Conservation (phyloP, 2,888 invertebrate species). For the Oeneis ivallda region DNA sequence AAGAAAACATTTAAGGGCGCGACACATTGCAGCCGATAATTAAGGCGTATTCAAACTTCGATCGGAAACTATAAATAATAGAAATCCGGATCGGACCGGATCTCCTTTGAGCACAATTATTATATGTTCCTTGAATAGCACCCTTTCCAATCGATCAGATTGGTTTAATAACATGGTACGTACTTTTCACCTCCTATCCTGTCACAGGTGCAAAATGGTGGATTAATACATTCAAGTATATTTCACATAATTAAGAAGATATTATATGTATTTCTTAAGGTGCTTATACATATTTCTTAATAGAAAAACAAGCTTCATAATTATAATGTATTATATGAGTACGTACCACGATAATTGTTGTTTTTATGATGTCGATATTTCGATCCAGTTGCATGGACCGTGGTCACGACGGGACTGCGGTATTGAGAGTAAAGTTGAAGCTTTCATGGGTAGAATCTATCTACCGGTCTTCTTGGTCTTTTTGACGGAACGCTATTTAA, state of each 20-base stretch:
- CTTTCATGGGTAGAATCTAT: too few relatives aligned
- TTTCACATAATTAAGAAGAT: background rate
- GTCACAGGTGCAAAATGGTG: constrained; percentile 59
- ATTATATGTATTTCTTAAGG: background rate
- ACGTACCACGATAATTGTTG: too few relatives aligned
- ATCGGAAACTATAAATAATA: constrained; percentile 81
- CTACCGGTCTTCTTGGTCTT: too few relatives aligned
- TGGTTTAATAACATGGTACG: constrained; percentile 74
- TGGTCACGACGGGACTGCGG: too few relatives aligned
- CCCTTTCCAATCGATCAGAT: constrained; percentile 78
- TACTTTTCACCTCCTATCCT: constrained; percentile 60
- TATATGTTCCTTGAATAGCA: constrained; percentile 67
- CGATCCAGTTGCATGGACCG: too few relatives aligned
- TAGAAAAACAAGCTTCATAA: background rate
- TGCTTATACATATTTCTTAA: background rate
- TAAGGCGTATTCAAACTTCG: constrained; percentile 79
- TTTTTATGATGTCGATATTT: too few relatives aligned
- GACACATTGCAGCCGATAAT: constrained; percentile 74
- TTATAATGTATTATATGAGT: too few relatives aligned
- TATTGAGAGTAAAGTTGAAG: too few relatives aligned
- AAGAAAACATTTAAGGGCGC: constrained; percentile 65
- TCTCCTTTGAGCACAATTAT: constrained; percentile 77
- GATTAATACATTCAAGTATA: background rate
- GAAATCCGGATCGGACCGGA: constrained; percentile 77
- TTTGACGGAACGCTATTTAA: too few relatives aligned